Conservation (phyloP, 2,113 vertebrate genomes). For the Thunnus maccoyii region DNA sequence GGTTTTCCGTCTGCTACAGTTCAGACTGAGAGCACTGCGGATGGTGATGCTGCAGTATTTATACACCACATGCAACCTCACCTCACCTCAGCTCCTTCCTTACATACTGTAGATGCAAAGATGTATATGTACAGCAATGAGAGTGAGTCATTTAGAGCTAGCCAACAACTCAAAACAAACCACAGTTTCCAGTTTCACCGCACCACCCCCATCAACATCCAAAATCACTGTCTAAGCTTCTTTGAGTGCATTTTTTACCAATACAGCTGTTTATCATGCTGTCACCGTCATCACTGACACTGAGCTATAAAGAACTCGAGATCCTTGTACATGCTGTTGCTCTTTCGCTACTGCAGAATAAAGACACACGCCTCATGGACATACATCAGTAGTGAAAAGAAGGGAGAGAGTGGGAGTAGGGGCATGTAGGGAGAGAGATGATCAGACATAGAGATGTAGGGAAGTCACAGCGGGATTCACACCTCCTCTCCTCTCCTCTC, state of each 20-base stretch:
- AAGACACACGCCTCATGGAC: slow-evolving; percentile 31
- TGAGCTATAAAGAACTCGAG: slow-evolving; percentile 36
- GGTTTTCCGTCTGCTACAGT: slow-evolving; percentile 67
- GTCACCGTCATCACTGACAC: slow-evolving; percentile 24
- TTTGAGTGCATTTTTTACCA: neutral
- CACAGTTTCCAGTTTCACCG: slow-evolving; percentile 12
- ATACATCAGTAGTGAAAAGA: slow-evolving; percentile 29
- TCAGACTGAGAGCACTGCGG: slow-evolving; percentile 78
- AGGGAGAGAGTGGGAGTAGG: slow-evolving; percentile 15
- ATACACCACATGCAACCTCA: slow-evolving; percentile 72
- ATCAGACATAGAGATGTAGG: slow-evolving; percentile 46
- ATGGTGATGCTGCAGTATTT: slow-evolving; percentile 78
- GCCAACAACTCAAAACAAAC: slow-evolving; percentile 34
- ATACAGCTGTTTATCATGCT: slow-evolving; percentile 44
- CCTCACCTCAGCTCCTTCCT: slow-evolving; percentile 69
- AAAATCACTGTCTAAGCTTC: neutral
- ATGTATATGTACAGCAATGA: slow-evolving; percentile 44
- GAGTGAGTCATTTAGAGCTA: slow-evolving; percentile 35
- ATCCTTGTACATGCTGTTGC: slow-evolving; percentile 25
- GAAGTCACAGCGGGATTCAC: slow-evolving; percentile 29
- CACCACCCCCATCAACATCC: neutral
- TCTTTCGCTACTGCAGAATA: slow-evolving; percentile 16
- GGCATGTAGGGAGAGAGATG: slow-evolving; percentile 14
- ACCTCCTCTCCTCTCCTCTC: slow-evolving; percentile 10
- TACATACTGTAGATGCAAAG: slow-evolving; percentile 44